Evolutionary conservation across 2,113 vertebrate species (phyloP), one percentile per base, ranked within the genome.

Genomic region (Dasyprocta punctata): DNA sequence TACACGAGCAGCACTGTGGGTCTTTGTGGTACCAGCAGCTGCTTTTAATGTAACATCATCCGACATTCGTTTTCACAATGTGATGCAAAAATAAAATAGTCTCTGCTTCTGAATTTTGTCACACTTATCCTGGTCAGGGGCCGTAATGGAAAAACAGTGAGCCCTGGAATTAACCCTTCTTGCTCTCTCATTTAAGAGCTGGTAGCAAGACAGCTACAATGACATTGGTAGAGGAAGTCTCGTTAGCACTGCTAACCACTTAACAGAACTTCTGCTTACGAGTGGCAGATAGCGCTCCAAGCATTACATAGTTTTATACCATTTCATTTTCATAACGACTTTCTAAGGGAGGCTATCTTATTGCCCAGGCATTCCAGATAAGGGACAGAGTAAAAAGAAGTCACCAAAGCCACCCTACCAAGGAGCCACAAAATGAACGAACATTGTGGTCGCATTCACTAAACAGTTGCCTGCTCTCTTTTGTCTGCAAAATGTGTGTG

Each of bases 241-340:
- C 0, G 1, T 11, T 44, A 5, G 36, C 0, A 0, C 1, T 3
- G 0, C 16, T 47, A 17, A 12, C 2, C 9, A 0, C 38, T 8
- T 20, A 4, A 8, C 0, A 13, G 56, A 12, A 3, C 19, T 30
- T 52, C 13, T 3, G 33, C 26, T 44, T 52, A 14, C 22, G 17
- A 10, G 9, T 4, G 63, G 16, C 77, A 19, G 8, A 3, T 36
- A 14, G 7, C 2, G 3, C 26, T 9, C 2, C 1, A 24, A 83
- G 33, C 0, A 0, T 5, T 1, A 2, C 28, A 2, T 1, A n/a
- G 19, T 12, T 58, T 16, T 9, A 11, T 44, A 38, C 14, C n/a
- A 1, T n/a, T 60, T 80, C 19, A 26, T 65, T 71, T 73, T 22
- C 33, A 78, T 5, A 49, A 28, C 6, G 14, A 0, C 33, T 41